These are phyloP conservation scores for Microhierax caerulescens DNA, from an alignment of 2,797 vertebrate genomes.

Conservation along the genomic window DNA sequence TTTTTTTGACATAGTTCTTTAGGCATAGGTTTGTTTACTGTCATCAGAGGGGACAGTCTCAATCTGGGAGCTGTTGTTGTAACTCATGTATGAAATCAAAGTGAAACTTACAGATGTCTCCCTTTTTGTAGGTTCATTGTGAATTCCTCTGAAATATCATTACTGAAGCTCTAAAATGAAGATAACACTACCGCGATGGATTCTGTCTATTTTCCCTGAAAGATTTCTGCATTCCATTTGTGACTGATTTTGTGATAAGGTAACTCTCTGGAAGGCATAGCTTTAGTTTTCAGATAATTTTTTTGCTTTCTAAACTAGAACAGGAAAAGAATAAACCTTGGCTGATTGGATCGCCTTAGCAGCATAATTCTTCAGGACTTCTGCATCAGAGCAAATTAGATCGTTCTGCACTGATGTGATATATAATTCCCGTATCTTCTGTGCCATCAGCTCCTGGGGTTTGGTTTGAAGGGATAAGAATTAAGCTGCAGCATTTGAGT, in stretches of 20 bases:
- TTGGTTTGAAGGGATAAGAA: constrained; percentile 63
- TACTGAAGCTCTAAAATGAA: not conserved
- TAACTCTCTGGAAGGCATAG: constrained; percentile 22
- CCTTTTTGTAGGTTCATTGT: not conserved
- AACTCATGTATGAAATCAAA: constrained; percentile 10
- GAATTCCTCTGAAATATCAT: constrained; percentile 10
- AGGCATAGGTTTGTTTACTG: not conserved
- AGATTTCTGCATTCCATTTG: constrained; percentile 5
- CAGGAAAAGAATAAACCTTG: constrained; percentile 22
- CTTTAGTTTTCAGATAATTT: not conserved
- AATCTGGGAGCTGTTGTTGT: not conserved
- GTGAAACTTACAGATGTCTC: not conserved
- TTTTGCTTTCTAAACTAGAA: constrained; percentile 36
- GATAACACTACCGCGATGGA: not conserved
- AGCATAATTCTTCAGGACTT: constrained; percentile 62
- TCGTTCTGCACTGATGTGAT: constrained; percentile 52
- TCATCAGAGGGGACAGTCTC: not conserved
- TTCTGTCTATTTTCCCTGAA: not conserved
- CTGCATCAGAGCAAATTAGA: constrained; percentile 66
- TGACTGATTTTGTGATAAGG: constrained; percentile 25
- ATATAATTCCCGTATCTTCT: constrained; percentile 55
- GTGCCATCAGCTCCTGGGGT: constrained; percentile 60
- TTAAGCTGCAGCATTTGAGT: constrained; percentile 55
- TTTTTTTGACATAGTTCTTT: constrained; percentile 16
- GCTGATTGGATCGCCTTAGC: constrained; percentile 37